Evolutionary conservation across 1,140 invertebrate species (phyloP).

Genomic region (Drosophila orosa): DNA sequence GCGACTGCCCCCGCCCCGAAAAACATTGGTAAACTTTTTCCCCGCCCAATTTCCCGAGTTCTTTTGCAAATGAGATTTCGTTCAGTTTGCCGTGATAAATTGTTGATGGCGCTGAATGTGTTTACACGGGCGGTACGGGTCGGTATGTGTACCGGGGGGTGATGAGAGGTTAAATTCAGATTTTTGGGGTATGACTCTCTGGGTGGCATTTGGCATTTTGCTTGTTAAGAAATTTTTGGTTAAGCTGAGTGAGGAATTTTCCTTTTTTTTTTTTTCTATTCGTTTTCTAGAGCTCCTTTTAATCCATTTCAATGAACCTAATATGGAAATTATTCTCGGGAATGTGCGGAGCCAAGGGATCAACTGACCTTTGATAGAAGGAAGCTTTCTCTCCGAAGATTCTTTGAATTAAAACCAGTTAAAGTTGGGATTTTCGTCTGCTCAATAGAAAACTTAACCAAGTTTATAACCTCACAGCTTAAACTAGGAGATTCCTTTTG

Average conservation of each 20-base stretch:
- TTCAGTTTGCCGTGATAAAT: slow-evolving; percentile 78
- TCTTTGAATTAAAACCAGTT: slow-evolving; percentile 7
- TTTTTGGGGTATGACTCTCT: slow-evolving; percentile 14
- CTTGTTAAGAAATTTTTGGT: slow-evolving; percentile 54
- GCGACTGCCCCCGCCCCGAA: neutral
- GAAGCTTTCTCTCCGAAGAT: neutral
- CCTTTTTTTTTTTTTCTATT: slow-evolving; percentile 9
- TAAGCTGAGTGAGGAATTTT: slow-evolving; percentile 53
- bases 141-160: slow-evolving; percentile 25
- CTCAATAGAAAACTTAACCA: neutral
- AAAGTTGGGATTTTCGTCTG: slow-evolving; percentile 1
- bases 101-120: slow-evolving; percentile 75
- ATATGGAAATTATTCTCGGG: slow-evolving; percentile 60
- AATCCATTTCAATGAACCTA: slow-evolving; percentile 62
- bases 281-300: slow-evolving; percentile 36
- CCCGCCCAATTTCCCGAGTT: slow-evolving; percentile 1
- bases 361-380: slow-evolving; percentile 5
- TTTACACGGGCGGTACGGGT: slow-evolving; percentile 63
- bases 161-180: slow-evolving; percentile 29
- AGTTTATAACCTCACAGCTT: neutral
- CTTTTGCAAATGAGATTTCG: slow-evolving; percentile 77
- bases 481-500: neutral
- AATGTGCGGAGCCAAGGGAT: slow-evolving; percentile 19
- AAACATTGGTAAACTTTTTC: slow-evolving; percentile 54
- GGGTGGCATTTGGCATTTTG: slow-evolving; percentile 55